Conservation (phyloP, 30 jellyfish, hydroid and myxozoan genomes). For the Turritopsis rubra region DNA sequence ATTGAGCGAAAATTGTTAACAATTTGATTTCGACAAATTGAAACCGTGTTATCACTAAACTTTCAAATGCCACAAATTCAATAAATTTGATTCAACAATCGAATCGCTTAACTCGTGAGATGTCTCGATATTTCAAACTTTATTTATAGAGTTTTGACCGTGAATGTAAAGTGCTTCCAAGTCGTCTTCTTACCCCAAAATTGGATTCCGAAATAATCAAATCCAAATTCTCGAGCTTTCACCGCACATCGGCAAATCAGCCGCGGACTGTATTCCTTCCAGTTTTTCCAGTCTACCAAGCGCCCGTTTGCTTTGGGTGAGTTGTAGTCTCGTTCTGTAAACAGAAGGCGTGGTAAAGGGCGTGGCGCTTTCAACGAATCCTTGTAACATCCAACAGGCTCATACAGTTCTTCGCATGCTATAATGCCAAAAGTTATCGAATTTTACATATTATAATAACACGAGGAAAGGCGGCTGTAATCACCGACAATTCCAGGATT, state of each 20-base stretch:
- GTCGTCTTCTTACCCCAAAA: slow-evolving; percentile 42
- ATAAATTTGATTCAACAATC: no score
- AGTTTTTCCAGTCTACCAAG: slow-evolving; percentile 61
- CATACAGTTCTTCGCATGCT: slow-evolving; percentile 49
- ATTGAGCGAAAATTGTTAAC: no score
- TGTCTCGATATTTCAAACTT: not conserved
- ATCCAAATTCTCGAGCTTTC: slow-evolving; percentile 35
- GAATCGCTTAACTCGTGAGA: not conserved
- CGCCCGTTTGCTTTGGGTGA: slow-evolving; percentile 39
- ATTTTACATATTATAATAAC: not conserved
- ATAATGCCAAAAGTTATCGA: not conserved
- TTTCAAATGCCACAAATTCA: no score
- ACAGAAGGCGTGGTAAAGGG: slow-evolving; percentile 53
- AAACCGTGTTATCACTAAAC: no score
- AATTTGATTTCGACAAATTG: no score
- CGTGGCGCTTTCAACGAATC: slow-evolving; percentile 42
- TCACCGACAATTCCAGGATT: not conserved
- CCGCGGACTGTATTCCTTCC: slow-evolving; percentile 56
- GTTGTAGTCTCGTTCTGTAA: slow-evolving; percentile 63
- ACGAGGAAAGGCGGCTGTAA: not conserved
- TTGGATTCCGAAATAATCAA: slow-evolving; percentile 44
- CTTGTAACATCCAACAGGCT: slow-evolving; percentile 55
- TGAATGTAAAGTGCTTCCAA: not conserved
- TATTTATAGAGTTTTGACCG: not conserved
- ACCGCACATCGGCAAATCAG: slow-evolving; percentile 75